phyloP scores from a whole-genome alignment of 2,113 vertebrate species.

The Gorsachius goisagi region DNA sequence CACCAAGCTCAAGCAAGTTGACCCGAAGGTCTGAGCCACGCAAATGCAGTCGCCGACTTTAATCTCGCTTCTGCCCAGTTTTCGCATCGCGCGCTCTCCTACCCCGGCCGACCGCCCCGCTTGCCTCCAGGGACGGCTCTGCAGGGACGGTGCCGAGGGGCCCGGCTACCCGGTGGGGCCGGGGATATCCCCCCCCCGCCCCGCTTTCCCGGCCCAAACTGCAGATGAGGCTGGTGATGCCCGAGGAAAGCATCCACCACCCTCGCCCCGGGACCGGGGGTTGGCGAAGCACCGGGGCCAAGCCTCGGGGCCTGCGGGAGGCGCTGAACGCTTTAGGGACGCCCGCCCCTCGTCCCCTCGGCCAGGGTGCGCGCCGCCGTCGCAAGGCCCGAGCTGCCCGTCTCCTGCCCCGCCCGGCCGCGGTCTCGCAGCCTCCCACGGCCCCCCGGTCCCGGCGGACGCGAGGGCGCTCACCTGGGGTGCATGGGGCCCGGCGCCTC shows the following conservation, averaged over 20 bases:
- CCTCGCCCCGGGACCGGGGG: neutral
- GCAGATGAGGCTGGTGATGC: neutral
- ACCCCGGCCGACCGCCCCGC: neutral
- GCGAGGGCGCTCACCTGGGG: constrained; percentile 65
- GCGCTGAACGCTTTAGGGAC: neutral
- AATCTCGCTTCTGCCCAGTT: neutral
- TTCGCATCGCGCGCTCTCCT: rapidly evolving
- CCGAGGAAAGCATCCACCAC: neutral
- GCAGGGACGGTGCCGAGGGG: neutral
- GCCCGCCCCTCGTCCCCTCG: neutral
- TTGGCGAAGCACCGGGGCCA: neutral
- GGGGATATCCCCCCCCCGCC: too few relatives aligned
- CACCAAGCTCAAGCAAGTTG: neutral
- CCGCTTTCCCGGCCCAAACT: neutral
- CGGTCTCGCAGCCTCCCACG: neutral
- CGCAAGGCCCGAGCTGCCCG: neutral
- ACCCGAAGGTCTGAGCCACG: neutral
- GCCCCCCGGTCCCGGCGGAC: neutral
- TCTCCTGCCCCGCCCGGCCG: neutral
- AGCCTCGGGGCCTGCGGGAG: neutral
- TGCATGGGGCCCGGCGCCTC: constrained; percentile 30
- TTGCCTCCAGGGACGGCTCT: neutral
- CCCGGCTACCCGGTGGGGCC: neutral
- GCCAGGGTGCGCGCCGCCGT: neutral
- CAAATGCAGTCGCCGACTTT: neutral